Conservation (phyloP, 2,113 vertebrate genomes). For the Sander lucioperca region DNA sequence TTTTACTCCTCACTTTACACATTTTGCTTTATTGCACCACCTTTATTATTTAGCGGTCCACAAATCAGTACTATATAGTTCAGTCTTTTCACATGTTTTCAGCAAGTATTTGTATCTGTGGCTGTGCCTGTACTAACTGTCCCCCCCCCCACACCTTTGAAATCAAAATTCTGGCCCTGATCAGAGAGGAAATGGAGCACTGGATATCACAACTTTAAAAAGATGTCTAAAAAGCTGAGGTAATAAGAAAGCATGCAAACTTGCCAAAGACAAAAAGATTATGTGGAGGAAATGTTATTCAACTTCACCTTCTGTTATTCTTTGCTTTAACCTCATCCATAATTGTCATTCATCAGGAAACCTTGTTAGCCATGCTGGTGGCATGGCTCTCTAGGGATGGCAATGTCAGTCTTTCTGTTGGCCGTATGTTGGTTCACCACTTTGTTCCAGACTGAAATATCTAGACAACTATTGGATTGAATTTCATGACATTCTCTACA, state of each 20-base stretch:
- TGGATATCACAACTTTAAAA: background rate
- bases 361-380: slow-evolving; percentile 5
- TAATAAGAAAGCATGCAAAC: background rate
- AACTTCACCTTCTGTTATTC: background rate
- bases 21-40: background rate
- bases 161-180: too few relatives aligned
- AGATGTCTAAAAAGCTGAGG: background rate
- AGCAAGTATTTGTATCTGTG: too few relatives aligned
- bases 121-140: too few relatives aligned
- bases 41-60: background rate
- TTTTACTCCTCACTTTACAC: background rate
- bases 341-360: slow-evolving; percentile 26
- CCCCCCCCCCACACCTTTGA: too few relatives aligned
- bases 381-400: background rate
- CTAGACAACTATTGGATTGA: background rate
- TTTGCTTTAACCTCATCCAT: slow-evolving; percentile 22
- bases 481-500: too few relatives aligned
- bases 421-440: too few relatives aligned
- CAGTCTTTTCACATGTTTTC: too few relatives aligned
- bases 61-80: too few relatives aligned
- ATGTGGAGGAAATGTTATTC: background rate
- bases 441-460: background rate
- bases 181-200: background rate
- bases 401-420: background rate
- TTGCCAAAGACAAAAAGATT: background rate